A percentile compares a stretch with the other conserved stretches of the same genome.
phyloP scores from a whole-genome alignment of 1,140 invertebrate genomes.

The Zeugodacus cucurbitae region DNA sequence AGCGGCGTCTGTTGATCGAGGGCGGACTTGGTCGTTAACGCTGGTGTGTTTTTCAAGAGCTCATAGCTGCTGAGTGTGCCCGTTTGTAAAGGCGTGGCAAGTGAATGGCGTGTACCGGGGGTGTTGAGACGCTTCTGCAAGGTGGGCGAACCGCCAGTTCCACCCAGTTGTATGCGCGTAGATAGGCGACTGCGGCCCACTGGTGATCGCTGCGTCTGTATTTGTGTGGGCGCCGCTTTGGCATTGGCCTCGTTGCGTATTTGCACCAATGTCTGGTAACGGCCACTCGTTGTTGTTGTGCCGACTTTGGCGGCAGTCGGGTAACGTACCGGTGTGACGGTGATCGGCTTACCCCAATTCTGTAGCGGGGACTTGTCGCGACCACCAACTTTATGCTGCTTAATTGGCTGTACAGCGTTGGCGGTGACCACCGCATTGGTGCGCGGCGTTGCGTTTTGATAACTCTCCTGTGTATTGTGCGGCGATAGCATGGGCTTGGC shows the following conservation, averaged over 20 bases:
- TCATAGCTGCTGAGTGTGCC: background rate
- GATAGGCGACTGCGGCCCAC: background rate
- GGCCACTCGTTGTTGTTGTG: constrained; percentile 42
- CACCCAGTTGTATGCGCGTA: constrained; percentile 42
- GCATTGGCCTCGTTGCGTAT: constrained; percentile 51
- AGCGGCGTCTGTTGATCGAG: background rate
- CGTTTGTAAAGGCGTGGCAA: background rate
- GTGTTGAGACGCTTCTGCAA: constrained; percentile 38
- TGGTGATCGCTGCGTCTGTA: background rate
- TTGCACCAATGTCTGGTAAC: constrained; percentile 58
- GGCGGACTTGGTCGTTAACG: background rate
- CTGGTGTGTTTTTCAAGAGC: background rate
- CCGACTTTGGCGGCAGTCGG: background rate
- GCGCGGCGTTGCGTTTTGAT: constrained; percentile 44
- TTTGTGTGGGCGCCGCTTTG: background rate
- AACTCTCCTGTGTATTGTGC: constrained; percentile 52
- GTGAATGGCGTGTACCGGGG: background rate
- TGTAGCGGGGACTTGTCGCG: constrained; percentile 31
- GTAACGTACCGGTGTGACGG: constrained; percentile 27
- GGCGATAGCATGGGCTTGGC: constrained; percentile 59
- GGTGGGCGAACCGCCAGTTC: background rate
- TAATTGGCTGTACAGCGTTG: background rate
- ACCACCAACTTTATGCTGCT: background rate
- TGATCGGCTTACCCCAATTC: constrained; percentile 33
- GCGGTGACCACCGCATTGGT: background rate